Conservation (phyloP, 2,113 vertebrate species). For the Talpa occidentalis region DNA sequence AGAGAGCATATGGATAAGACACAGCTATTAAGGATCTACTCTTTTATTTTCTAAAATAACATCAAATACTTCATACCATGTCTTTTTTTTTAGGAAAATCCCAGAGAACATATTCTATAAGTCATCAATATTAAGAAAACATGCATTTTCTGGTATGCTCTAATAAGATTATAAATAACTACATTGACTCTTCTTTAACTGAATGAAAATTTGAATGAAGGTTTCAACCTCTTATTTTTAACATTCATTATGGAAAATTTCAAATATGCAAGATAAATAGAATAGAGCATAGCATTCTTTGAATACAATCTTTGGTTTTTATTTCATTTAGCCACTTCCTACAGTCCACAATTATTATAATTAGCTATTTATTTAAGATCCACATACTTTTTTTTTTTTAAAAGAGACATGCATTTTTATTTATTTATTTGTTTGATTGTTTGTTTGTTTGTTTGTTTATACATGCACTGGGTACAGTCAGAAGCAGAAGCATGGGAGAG, state of each 20-base stretch:
- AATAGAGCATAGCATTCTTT: neutral
- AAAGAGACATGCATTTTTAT: too few relatives aligned
- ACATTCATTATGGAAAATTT: conserved; percentile 15
- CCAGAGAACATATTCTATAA: conserved; percentile 2
- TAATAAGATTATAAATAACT: conserved; percentile 5
- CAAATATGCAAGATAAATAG: neutral
- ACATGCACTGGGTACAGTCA: too few relatives aligned
- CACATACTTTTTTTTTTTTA: too few relatives aligned
- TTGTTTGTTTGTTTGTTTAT: too few relatives aligned
- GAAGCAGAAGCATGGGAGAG: too few relatives aligned
- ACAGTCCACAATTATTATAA: neutral
- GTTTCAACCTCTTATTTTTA: neutral
- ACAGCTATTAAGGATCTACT: neutral
- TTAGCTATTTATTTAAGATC: neutral
- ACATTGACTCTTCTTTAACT: neutral
- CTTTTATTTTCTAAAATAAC: conserved; percentile 41
- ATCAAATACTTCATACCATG: neutral
- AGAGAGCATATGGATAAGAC: neutral
- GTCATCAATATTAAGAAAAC: neutral
- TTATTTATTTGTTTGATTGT: too few relatives aligned
- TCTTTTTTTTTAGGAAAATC: neutral
- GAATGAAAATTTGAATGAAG: neutral
- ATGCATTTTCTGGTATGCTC: neutral
- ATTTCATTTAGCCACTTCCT: neutral
- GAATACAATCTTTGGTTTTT: neutral